Base-by-base conservation (phyloP, 2,113 vertebrate species). In the Sphyrna mokarran region DNA sequence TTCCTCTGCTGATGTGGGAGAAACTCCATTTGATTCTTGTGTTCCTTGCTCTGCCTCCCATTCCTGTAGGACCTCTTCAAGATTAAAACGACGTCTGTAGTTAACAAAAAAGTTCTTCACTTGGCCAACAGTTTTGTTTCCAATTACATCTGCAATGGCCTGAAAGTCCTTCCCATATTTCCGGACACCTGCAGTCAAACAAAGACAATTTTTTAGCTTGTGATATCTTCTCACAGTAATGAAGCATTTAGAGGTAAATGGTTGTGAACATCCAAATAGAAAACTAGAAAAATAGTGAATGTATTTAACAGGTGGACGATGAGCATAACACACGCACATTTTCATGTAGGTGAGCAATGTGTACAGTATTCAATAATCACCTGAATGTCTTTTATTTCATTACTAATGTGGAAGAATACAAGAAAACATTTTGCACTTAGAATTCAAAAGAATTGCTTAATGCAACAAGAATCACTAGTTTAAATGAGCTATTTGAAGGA, bases 21-120 rank as follows among this genome's bases (percentile, higher is more conserved):
- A 98, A 97, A 99, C 99, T 97, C 99, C 99, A 96, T 99, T 99
- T 97, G 99, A 98, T 96, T 98, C 98, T 96, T 97, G 98, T 95
- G 98, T 99, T 97, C 99, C 99, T 97, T 99, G 99, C 98, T 99
- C 99, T 48, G 99, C 99, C 98, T 99, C 99, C 99, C 99, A 99
- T 98, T 99, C 99, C 98, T 99, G 99, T 97, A 99, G 98, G 97
- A 99, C 99, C 98, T 99, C 99, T 97, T 99, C 99, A 98, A 99
- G 98, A 98, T 99, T 99, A 98, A 99, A 99, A 90, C 99, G 98
- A 96, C 99, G 98, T 96, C 99, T 99, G 98, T 99, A 99, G 98
- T 99, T 99, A 97, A 99, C 99, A 96, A 99, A 99, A 98, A 99
- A 99, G 98, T 99, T 99, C 98, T 99, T 99, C 97, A 99, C 99